Base-by-base conservation (phyloP, 2,888 invertebrate genomes). In the Eupithecia abbreviata region DNA sequence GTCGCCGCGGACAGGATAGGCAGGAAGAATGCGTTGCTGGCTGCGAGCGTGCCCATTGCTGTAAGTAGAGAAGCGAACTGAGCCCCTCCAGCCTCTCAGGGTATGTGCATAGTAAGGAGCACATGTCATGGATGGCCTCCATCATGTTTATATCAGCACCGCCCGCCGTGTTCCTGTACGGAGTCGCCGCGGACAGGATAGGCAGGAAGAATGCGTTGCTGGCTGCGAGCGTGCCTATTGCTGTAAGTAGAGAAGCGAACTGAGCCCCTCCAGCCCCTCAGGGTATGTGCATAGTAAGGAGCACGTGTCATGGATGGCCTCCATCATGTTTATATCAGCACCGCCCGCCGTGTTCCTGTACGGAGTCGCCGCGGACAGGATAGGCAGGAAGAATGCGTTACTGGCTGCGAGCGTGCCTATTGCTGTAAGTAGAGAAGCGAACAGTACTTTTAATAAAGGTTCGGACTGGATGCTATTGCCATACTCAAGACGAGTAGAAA, bases 121-220 rank as follows among this genome's bases (percentile, higher is more conserved):
- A 95, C 45, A 90, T 95, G 0, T 95, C 96, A 0, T 96, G 96
- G 95, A 92, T 96, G 89, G 96, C 95, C 0, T 96, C 96, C 3
- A 91, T 96, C 72, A 94, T 96, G 90, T 95, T 95, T 80, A 92
- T 96, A 58, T 96, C 96, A 67, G 96, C 95, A 0, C 93, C 96
- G 0, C 87, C 95, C 12, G 96, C 96, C 0, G 96, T 96, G 0
- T 94, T 96, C 77, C 83, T 95, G 1, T 96, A 92, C 82, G 96
- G 96, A 0, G 89, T 90, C 0, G 90, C 95, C 0, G 94, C 95
- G 0, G 95, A 96, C 74, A 92, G 84, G 72, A 93, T 93, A 80
- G 96, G 96, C 0, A 86, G 96, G 67, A 96, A 96, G 81, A 91
- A 89, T 1, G 93, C 96, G 0, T 75, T 95, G 74, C 76, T 94